Percentiles rank a stretch among this genome's conserved stretches.
Conservation (phyloP, 2,797 vertebrate species). For the Capromys pilorides region DNA sequence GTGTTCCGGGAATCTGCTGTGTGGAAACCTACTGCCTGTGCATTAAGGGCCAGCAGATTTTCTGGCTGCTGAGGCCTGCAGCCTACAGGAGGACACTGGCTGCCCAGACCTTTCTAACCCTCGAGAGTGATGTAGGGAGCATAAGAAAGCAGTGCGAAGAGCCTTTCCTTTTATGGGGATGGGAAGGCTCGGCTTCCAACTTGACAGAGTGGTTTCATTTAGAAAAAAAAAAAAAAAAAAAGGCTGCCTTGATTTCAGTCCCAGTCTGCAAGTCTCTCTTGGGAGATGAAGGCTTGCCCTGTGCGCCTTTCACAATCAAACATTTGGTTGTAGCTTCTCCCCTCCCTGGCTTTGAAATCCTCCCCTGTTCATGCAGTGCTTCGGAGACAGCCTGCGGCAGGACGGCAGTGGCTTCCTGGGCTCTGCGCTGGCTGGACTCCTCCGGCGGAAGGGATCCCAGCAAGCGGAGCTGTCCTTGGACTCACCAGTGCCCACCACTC, state of each 20-base stretch:
- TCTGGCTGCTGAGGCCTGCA: not conserved
- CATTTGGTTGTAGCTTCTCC: constrained; percentile 73
- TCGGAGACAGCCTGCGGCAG: constrained; percentile 70
- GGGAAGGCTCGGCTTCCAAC: constrained; percentile 58
- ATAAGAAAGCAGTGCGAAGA: constrained; percentile 73
- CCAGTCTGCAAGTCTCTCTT: constrained; percentile 68
- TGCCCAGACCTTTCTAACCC: constrained; percentile 71
- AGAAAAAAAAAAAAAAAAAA: constrained; percentile 70
- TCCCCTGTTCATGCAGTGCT: constrained; percentile 72
- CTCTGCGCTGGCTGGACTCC: constrained; percentile 63
- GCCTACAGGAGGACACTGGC: constrained; percentile 48
- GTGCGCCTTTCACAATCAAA: constrained; percentile 78
- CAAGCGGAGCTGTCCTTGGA: constrained; percentile 66
- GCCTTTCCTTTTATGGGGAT: constrained; percentile 77
- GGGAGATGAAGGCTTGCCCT: constrained; percentile 77
- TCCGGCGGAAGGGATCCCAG: constrained; percentile 69
- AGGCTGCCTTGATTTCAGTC: constrained; percentile 64
- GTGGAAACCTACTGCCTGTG: constrained; percentile 78
- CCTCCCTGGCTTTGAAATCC: constrained; percentile 76
- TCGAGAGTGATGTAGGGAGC: constrained; percentile 71
- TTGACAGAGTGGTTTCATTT: constrained; percentile 71
- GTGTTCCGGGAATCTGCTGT: constrained; percentile 74
- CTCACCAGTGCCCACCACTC: constrained; percentile 69
- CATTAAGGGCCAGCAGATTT: constrained; percentile 75
- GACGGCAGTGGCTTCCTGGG: constrained; percentile 68